Base-by-base conservation (phyloP, 2,113 vertebrate species). In the Nymphicus hollandicus region DNA sequence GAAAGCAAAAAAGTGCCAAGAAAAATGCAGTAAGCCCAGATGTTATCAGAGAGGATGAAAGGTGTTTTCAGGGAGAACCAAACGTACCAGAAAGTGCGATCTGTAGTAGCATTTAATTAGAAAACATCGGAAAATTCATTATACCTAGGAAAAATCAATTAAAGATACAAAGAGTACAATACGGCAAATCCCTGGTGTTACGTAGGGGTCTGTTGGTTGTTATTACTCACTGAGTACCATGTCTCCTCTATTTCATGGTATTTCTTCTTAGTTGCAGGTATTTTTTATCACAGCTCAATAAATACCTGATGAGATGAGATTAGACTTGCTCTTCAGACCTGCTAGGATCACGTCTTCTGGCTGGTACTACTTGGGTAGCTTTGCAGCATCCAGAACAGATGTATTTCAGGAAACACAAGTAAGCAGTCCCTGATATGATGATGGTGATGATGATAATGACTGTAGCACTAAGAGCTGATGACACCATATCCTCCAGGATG, bases 381-480 rank as follows among this genome's bases (percentile, higher is more conserved):
- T 96, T 97, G 86, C 98, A 98, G 93, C 97, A 98, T 49, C 98
- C 97, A 4, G 96, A 76, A 55, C 98, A 98, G 76, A 98, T 35
- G 69, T 97, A 98, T 85, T 98, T 98, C 77, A 98, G 96, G 93
- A 98, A 98, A 72, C 97, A 98, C 86, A 98, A 80, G 94, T 98
- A 98, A 35, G 97, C 80, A 0, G 97, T 98, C 41, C 96, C 97
- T 0, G 93, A 98, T 55, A 97, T 61, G 27, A 98, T 83, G 29
- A 94, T 44, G 0, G 97, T 98, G 89, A 98, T 13, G 6, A 97
- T 96, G 85, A 98, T 96, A 68, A 98, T 96, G n/a, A 97, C 76
- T 20, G 97, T 97, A 44, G 98, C 97, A 9, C 97, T 97, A 7
- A 98, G 96, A 20, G 96, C 96, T 13, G 97, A 96, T 6, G 98